Percentiles rank a stretch among this genome's conserved stretches.
These are phyloP conservation scores for Oxytorus armatus DNA, from an alignment of 2,888 invertebrate species.

Conservation along the genomic window DNA sequence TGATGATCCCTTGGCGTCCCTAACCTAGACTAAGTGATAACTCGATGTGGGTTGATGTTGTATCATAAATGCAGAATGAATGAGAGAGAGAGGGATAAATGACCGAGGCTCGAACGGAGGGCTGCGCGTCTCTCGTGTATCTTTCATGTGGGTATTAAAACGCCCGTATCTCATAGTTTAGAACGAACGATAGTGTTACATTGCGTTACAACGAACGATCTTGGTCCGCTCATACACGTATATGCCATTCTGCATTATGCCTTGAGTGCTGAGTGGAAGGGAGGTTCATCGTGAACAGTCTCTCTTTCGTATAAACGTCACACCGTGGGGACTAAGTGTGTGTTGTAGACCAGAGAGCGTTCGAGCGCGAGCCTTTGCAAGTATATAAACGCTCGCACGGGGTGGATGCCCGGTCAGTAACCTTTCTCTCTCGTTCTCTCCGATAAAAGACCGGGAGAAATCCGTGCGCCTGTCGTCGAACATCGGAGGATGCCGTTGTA, in stretches of 20 bases:
- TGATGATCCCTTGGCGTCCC: slow-evolving; percentile 67
- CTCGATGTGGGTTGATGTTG: slow-evolving; percentile 66
- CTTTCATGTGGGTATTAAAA: slow-evolving; percentile 50
- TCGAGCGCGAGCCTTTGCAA: slow-evolving; percentile 65
- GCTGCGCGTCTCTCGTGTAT: slow-evolving; percentile 47
- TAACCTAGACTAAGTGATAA: slow-evolving; percentile 78
- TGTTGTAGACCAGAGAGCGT: slow-evolving; percentile 60
- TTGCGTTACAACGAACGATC: slow-evolving; percentile 58
- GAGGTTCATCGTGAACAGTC: too few species aligned
- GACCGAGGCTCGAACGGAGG: slow-evolving; percentile 1
- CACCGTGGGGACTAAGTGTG: slow-evolving; percentile 39
- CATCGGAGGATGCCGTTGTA: background rate
- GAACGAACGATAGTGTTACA: slow-evolving; percentile 68
- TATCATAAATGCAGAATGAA: slow-evolving; percentile 19
- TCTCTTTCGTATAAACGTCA: slow-evolving; percentile 44
- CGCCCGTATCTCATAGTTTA: slow-evolving; percentile 59
- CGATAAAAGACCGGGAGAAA: slow-evolving; percentile 35
- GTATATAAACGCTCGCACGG: slow-evolving; percentile 77
- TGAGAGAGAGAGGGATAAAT: background rate
- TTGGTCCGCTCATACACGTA: slow-evolving; percentile 16
- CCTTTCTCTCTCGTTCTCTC: slow-evolving; percentile 67
- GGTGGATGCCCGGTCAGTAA: slow-evolving; percentile 82
- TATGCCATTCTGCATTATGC: slow-evolving; percentile 22
- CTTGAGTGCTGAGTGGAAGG: too few species aligned
- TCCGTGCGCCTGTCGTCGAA: slow-evolving; percentile 11